These are phyloP conservation scores for Opisthograptis luteolata DNA, from an alignment of 2,888 invertebrate species.

Conservation along the genomic window DNA sequence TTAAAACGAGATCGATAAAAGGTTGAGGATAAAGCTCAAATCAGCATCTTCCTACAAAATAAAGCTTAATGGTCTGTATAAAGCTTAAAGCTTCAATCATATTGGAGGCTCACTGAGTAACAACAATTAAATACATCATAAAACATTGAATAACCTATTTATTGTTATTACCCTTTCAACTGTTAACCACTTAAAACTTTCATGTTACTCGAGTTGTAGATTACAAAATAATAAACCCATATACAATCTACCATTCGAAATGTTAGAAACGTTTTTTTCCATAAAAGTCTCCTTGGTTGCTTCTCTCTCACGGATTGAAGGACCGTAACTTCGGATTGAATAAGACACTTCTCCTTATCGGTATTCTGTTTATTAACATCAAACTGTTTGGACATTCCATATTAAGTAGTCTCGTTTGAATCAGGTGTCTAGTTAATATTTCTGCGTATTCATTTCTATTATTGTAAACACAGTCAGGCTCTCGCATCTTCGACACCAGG, in stretches of 20 bases:
- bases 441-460: conserved; percentile 1
- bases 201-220: background rate
- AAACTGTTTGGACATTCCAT: background rate
- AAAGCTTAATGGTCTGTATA: no score
- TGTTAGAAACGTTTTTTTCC: conserved; percentile 3
- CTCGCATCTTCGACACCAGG: background rate
- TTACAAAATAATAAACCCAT: conserved; percentile 4
- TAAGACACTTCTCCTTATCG: background rate
- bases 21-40: no score
- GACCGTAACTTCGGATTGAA: conserved; percentile 1
- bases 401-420: background rate
- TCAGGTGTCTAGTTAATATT: background rate
- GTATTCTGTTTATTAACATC: conserved; percentile 1
- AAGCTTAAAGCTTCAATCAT: conserved; percentile 3
- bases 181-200: conserved; percentile 2
- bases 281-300: conserved; percentile 1
- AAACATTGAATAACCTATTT: background rate
- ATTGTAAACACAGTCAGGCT: background rate
- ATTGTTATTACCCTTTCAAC: conserved; percentile 1
- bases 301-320: conserved; percentile 7
- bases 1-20: no score
- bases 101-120: conserved; percentile 18
- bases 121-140: background rate
- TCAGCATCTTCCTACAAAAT: no score
- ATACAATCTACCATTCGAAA: background rate